Evolutionary conservation across 2,113 vertebrate species (phyloP).

Genomic region (Pteropus alecto): DNA sequence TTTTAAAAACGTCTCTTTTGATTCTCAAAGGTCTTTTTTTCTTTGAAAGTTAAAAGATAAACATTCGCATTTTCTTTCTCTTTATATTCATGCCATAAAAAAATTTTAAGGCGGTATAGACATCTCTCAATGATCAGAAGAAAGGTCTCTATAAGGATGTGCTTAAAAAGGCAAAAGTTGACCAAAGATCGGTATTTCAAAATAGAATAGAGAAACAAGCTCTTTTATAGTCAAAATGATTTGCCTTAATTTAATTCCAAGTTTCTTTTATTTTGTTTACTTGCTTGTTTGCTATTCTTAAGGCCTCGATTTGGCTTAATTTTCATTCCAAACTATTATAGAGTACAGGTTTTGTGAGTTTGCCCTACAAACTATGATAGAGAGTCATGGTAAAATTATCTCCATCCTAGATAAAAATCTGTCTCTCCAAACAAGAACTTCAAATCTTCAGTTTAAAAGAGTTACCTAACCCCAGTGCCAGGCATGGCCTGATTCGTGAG

Average conservation of each 20-base stretch:
- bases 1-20: neutral
- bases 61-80: neutral
- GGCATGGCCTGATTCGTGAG: neutral
- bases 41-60: neutral
- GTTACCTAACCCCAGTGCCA: neutral
- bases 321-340: slow-evolving; percentile 32
- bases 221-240: neutral
- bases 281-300: neutral
- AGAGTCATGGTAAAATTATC: slow-evolving; percentile 25
- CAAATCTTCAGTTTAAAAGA: slow-evolving; percentile 28
- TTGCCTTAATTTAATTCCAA: neutral
- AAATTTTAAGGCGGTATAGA: neutral
- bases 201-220: neutral
- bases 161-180: neutral
- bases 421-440: slow-evolving; percentile 43
- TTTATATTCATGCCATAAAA: neutral
- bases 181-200: neutral
- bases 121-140: neutral
- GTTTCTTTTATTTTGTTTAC: neutral
- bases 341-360: neutral
- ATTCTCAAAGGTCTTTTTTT: neutral
- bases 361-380: neutral
- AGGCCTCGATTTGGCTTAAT: neutral
- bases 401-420: slow-evolving; percentile 30
- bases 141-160: neutral